Percentiles rank a stretch among this genome's conserved stretches.
phyloP scores from a whole-genome alignment of 2,888 invertebrate genomes.

The Papilio elwesi region DNA sequence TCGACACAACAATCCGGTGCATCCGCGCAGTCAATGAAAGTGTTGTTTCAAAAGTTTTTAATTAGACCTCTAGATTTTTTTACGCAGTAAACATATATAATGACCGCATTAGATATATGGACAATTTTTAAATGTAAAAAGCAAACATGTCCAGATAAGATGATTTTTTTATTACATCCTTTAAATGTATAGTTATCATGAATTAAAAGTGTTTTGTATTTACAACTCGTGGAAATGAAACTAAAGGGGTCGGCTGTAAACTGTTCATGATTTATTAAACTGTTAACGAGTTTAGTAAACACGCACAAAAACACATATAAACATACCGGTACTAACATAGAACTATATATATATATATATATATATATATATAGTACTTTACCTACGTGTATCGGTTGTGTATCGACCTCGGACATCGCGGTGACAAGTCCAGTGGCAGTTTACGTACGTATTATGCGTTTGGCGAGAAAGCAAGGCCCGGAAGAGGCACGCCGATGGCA shows the following conservation, averaged over 20 bases:
- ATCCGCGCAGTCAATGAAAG: constrained; percentile 40
- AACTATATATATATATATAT: too few species aligned
- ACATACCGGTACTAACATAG: background rate
- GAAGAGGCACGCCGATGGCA: constrained; percentile 69
- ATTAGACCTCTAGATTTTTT: constrained; percentile 36
- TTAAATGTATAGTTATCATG: background rate
- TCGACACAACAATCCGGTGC: constrained; percentile 49
- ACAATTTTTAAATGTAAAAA: constrained; percentile 11
- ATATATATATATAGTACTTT: constrained; percentile 55
- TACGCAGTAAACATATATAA: constrained; percentile 39
- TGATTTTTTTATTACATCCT: background rate
- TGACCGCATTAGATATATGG: constrained; percentile 18
- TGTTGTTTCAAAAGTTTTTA: constrained; percentile 40
- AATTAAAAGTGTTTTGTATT: constrained; percentile 11
- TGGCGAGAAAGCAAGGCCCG: constrained; percentile 75
- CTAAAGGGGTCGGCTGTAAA: background rate
- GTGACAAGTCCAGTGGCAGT: constrained; percentile 75
- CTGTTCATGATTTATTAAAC: constrained; percentile 67
- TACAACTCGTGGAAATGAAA: background rate
- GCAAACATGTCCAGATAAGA: constrained; percentile 6
- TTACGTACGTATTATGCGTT: constrained; percentile 75
- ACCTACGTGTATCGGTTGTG: constrained; percentile 61
- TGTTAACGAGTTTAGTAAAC: constrained; percentile 63
- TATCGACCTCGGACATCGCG: constrained; percentile 60
- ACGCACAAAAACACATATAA: constrained; percentile 32